Base-by-base conservation (phyloP, 2,797 vertebrate genomes). In the Craterocephalus amniculus region DNA sequence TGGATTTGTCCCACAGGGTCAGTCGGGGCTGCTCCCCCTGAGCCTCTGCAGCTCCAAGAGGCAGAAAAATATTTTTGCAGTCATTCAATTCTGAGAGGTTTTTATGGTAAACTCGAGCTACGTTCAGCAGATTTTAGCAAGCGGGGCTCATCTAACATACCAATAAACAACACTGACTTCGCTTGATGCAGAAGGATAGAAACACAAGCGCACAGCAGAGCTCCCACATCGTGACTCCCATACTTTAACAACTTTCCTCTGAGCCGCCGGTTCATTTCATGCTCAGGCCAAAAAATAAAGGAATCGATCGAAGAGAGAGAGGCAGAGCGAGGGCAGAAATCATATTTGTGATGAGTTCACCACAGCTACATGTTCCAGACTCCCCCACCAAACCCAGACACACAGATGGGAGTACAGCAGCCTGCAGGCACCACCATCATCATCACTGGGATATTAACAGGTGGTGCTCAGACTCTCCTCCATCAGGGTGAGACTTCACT, bases 131-230 rank as follows among this genome's bases (percentile, higher is more conserved):
- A 48, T 63, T 29, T 57, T 66, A 18, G 65, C 70, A 60, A 55
- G 43, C 18, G 3, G 1, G 3, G 38, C 66, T 84, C 65, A 72
- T 79, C 72, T 60, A 70, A 73, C 78, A 83, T 85, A 58, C 58
- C 75, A 79, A 85, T 84, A 77, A 85, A 77, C 67, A 22, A 61
- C 66, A 83, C 87, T 80, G 67, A 80, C 81, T 32, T 74, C 56
- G 58, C 22, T 43, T 31, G 72, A 84, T 58, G 70, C 58, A 58
- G 74, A 49, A 24, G 69, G 31, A 64, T 18, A 63, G 34, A 49
- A 58, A 5, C 40, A 54, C 63, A 51, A 34, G 1, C 64, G 29
- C 38, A 52, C 27, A 64, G 49, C 20, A 29, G 12, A 26, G 69
- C 49, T 48, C 62, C 51, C 61, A 76, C 78, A 73, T 67, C 16